Evolutionary conservation across 92 coral and sea anemone species (phyloP), one percentile per base, ranked within the genome.

Genomic region (Micromussa lordhowensis): DNA sequence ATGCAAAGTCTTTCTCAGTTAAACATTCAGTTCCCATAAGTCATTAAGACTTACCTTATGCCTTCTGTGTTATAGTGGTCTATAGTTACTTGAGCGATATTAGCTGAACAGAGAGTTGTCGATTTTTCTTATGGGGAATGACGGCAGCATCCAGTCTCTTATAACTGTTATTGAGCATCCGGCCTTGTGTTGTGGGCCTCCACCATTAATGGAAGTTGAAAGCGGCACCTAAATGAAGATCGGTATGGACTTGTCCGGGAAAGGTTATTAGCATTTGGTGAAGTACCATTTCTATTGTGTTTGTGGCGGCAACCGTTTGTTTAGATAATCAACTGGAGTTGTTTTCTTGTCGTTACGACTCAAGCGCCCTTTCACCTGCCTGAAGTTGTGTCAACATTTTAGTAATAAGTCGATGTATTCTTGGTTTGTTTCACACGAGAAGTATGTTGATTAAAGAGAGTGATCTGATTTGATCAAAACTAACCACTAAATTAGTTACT

Each of bases 291-390:
- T 68, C 64, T 51, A 49, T 9, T 51, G 77, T 86, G 83, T 77
- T 86, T 85, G 51, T 44, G 89, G 68, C 89, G 89, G 89, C 83
- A 77, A 55, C 24, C 34, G 83, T 59, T 61, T 76, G 82, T 77
- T 86, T 78, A 58, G 64, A 49, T 77, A 68, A 48, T 63, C 76
- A 66, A 86, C n/a, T 75, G 77, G 28, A 4, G 38, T 85, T 85
- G 75, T 76, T 76, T 61, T 77, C 22, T 30, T 82, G 19, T 28
- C 76, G 30, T 44, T 4, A 19, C 34, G 59, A 76, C 63, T 85
- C 28, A 75, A 75, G 3, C 19, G 2, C 22, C 30, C 10, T 51
- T 30, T 77, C 82, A 77, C 49, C 77, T 86, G 76, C 77, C 44
- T 69, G 38, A 63, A 48, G 76, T 72, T 73, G 61, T 55, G 48